Evolutionary conservation across 1,140 invertebrate genomes (phyloP).

Genomic region (Telenomus remus): DNA sequence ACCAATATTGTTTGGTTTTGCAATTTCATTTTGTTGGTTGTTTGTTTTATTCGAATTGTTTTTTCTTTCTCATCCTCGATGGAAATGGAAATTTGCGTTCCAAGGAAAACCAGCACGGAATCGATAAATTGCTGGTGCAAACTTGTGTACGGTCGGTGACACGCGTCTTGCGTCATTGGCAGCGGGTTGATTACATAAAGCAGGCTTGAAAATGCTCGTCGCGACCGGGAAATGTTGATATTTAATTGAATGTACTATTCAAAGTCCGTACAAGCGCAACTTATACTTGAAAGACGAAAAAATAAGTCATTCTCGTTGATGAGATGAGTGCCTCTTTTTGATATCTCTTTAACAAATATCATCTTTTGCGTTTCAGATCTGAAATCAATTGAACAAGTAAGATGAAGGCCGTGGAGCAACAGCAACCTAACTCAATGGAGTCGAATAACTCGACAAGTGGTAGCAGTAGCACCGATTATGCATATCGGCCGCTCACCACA

Average conservation of each 20-base stretch:
- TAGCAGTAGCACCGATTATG: constrained; percentile 64
- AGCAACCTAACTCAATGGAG: constrained; percentile 69
- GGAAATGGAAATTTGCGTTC: no score
- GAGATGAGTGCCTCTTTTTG: constrained; percentile 23
- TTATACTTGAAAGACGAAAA: constrained; percentile 20
- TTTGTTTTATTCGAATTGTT: no score
- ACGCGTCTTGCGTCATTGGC: constrained; percentile 38
- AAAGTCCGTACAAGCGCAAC: constrained; percentile 20
- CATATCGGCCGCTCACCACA: constrained; percentile 69
- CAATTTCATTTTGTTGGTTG: no score
- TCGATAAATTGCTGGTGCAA: no score
- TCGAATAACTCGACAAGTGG: constrained; percentile 64
- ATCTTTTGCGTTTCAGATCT: no score
- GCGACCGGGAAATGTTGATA: constrained; percentile 18
- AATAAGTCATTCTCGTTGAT: constrained; percentile 15
- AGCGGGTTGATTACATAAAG: constrained; percentile 42
- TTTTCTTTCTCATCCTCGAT: no score
- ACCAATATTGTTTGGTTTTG: no score
- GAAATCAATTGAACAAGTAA: no score
- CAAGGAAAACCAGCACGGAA: constrained; percentile 6
- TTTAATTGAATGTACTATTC: constrained; percentile 50
- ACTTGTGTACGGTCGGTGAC: constrained; percentile 28
- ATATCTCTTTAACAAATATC: constrained; percentile 1
- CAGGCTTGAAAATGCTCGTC: constrained; percentile 35
- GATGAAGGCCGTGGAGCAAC: constrained; percentile 67